phyloP scores from a whole-genome alignment of 2,113 vertebrate species.

The Catharus bicknelli region DNA sequence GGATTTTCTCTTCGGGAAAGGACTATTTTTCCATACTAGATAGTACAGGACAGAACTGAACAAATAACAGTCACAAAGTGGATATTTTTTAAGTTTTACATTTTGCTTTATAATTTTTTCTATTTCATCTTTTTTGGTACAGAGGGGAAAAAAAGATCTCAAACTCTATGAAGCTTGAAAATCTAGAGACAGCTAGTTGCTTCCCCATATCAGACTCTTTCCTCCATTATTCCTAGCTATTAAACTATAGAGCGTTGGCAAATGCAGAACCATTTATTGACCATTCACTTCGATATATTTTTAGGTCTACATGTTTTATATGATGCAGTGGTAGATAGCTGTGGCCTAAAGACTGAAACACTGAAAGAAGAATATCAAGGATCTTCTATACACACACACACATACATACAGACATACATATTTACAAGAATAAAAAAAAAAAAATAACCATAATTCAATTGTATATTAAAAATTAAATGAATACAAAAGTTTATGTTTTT shows the following conservation, averaged over 20 bases:
- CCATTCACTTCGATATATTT: not conserved
- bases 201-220: not conserved
- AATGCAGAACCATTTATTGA: not conserved
- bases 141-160: not conserved
- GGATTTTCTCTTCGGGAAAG: not conserved
- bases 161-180: not conserved
- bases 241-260: not conserved
- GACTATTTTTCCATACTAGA: not conserved
- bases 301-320: not conserved
- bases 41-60: not conserved
- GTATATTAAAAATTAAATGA: not conserved
- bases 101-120: not conserved
- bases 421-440: not conserved
- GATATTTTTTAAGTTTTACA: not conserved
- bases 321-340: not conserved
- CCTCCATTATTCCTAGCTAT: not conserved
- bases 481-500: not conserved
- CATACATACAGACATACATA: too few relatives aligned
- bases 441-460: not conserved
- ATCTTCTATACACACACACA: not conserved
- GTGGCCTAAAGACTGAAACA: not conserved
- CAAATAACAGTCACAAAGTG: not conserved
- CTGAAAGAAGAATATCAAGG: not conserved
- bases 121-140: not conserved
- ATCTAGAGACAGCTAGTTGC: not conserved